Base-by-base conservation (phyloP, 2,113 vertebrate species). In the Mesoclemmys tuberculata region DNA sequence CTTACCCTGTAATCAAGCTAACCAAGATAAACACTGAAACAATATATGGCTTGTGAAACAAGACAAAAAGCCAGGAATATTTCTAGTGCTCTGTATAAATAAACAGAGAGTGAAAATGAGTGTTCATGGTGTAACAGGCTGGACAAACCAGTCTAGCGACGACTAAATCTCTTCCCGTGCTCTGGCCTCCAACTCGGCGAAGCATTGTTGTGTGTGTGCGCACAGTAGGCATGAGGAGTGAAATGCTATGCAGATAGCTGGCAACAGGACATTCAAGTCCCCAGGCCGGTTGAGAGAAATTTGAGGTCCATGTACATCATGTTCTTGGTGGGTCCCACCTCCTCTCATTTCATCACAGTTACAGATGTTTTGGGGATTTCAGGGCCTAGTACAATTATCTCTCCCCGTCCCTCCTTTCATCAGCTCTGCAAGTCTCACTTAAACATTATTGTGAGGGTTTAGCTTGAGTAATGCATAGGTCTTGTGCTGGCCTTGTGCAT, bases 1-100 rank as follows among this genome's bases (percentile, higher is more conserved):
- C 84, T 95, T 90, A 95, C 64, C 90, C 85, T 80, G 35, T 87
- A 84, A 93, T 93, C 88, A 78, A 87, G 93, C 58, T 83, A 87
- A 58, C 75, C 38, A 85, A 84, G n/a, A 82, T 86, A 41, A 93
- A 88, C n/a, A 44, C 77, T 56, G 80, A n/a, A 75, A 2, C 1
- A 96, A 87, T 13, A 31, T 4, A 77, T 19, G 85, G 88, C 87
- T 71, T 71, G 52, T 1, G 4, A 96, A 96, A 88, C 1, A 12
- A 85, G n/a, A 78, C 10, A 13, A 80, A 85, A 90, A 93, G 84
- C 54, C 95, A 90, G 84, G 84, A 94, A 80, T 46, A n/a, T 6
- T 48, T 35, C 11, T 88, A 29, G 55, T 58, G 56, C 91, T 90
- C 85, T 92, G 89, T 89, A 77, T 61, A 75, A 31, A 88, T 55